Evolutionary conservation across 2,888 invertebrate genomes (phyloP).

Genomic region (Metellina segmentata): DNA sequence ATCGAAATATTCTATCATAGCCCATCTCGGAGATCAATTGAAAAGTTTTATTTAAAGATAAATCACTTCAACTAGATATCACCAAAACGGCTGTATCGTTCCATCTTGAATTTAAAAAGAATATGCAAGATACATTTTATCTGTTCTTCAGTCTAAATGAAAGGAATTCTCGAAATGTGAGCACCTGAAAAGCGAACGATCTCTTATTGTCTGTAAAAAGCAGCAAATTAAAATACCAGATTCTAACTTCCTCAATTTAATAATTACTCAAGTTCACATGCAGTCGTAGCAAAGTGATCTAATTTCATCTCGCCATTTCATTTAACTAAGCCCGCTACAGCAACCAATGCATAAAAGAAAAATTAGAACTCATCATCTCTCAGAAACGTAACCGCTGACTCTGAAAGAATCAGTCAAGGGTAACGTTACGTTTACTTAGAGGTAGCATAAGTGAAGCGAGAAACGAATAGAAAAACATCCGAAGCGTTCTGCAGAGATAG

Average conservation of each 20-base stretch:
- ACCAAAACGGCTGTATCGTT: no score
- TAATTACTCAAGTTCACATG: conserved; percentile 38
- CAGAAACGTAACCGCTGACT: conserved; percentile 24
- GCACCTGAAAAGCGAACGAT: no score
- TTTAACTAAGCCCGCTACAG: background rate
- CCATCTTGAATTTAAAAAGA: no score
- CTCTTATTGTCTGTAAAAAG: background rate
- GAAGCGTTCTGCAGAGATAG: background rate
- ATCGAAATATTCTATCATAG: no score
- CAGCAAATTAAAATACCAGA: background rate
- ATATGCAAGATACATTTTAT: no score
- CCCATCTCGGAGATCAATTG: no score
- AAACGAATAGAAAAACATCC: conserved; percentile 7
- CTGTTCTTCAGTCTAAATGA: no score
- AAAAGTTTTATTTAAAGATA: no score
- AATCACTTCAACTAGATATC: no score
- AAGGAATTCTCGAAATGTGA: no score
- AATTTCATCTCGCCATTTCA: background rate
- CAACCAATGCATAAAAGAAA: background rate
- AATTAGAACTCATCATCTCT: conserved; percentile 1
- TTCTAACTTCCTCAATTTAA: conserved; percentile 31
- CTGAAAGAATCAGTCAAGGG: conserved; percentile 35
- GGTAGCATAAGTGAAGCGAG: conserved; percentile 34
- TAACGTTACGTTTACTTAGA: conserved; percentile 46
- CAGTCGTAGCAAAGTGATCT: background rate